These are phyloP conservation scores for Leontocebus nigricollis DNA, from an alignment of 2,797 vertebrate genomes.

Conservation along the genomic window DNA sequence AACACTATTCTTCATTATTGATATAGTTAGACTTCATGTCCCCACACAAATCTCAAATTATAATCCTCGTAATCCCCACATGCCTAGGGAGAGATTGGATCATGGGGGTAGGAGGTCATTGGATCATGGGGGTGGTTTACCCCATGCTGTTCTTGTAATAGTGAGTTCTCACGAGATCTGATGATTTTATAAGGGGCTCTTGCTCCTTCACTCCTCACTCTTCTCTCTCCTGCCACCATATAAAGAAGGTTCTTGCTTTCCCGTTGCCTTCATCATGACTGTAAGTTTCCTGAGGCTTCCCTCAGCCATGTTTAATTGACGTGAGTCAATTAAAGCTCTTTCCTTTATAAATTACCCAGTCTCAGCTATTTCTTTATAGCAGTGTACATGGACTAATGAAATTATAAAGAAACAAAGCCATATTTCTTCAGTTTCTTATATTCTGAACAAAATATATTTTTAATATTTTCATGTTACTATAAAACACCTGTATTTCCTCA, in stretches of 20 bases:
- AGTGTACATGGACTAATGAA: background rate
- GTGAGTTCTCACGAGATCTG: background rate
- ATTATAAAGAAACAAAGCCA: background rate
- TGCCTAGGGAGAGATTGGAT: background rate
- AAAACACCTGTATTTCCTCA: background rate
- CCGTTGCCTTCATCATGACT: background rate
- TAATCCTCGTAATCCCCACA: background rate
- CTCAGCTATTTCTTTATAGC: background rate
- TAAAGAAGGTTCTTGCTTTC: background rate
- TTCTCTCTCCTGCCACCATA: background rate
- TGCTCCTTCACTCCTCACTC: background rate
- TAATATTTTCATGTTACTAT: constrained; percentile 56
- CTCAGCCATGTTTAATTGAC: background rate
- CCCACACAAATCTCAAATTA: background rate
- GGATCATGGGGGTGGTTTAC: background rate
- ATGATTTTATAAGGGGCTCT: background rate
- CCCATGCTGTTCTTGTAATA: background rate
- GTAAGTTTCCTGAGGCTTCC: background rate
- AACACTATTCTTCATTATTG: background rate
- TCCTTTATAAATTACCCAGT: background rate
- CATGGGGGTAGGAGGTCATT: no score
- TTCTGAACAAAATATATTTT: constrained; percentile 37
- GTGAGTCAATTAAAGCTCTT: background rate
- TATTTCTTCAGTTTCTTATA: constrained; percentile 15
- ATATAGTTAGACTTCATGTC: background rate